phyloP scores from a whole-genome alignment of 2,797 vertebrate genomes.

The Cyclopterus lumpus region DNA sequence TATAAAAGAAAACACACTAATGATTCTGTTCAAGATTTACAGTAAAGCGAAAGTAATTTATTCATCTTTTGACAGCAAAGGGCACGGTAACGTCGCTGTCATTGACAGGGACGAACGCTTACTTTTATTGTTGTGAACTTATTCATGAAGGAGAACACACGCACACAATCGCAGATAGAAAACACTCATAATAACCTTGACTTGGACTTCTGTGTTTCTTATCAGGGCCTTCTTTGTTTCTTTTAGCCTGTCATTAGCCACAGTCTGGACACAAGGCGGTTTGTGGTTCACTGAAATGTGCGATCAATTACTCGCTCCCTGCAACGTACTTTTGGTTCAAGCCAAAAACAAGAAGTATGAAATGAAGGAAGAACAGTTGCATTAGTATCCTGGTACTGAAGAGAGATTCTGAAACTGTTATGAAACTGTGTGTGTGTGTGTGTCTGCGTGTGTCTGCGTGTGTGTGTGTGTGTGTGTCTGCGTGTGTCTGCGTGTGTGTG shows the following conservation, averaged over 20 bases:
- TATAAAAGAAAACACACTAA: slow-evolving; percentile 72
- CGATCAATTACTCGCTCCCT: slow-evolving; percentile 53
- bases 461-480: slow-evolving; percentile 39
- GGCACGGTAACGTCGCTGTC: slow-evolving; percentile 71
- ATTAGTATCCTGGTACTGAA: slow-evolving; percentile 64
- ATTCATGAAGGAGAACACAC: slow-evolving; percentile 58
- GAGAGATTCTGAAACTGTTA: slow-evolving; percentile 68
- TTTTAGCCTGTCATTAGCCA: slow-evolving; percentile 55
- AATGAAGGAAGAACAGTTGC: slow-evolving; percentile 64
- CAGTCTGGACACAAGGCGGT: slow-evolving; percentile 47
- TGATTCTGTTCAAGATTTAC: slow-evolving; percentile 61
- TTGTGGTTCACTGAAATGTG: slow-evolving; percentile 59
- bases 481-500: slow-evolving; percentile 48
- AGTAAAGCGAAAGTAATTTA: slow-evolving; percentile 63
- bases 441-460: slow-evolving; percentile 33
- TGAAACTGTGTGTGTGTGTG: slow-evolving; percentile 55
- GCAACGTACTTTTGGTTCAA: slow-evolving; percentile 64
- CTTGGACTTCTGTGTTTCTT: slow-evolving; percentile 65
- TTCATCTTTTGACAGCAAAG: slow-evolving; percentile 65
- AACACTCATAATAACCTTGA: slow-evolving; percentile 57
- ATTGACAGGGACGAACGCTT: slow-evolving; percentile 47
- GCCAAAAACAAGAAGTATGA: slow-evolving; percentile 61
- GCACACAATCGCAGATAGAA: slow-evolving; percentile 40
- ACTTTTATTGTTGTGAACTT: slow-evolving; percentile 52
- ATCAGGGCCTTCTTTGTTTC: slow-evolving; percentile 69